Base-by-base conservation (phyloP, 2,888 invertebrate species). In the Epirrhoe tristata region DNA sequence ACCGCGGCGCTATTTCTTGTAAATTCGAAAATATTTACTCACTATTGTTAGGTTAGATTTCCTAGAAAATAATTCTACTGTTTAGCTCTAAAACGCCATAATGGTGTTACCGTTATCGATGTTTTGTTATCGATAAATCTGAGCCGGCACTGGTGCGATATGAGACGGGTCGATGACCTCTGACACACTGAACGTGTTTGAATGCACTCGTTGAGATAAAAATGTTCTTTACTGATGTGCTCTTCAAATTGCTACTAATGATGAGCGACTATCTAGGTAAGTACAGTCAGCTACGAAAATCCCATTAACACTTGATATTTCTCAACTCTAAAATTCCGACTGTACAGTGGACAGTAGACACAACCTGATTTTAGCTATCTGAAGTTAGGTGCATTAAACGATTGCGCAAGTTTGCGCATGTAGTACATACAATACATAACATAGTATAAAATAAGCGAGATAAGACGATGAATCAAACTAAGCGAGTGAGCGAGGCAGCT, bases 121-220 rank as follows among this genome's bases (percentile, higher is more conserved):
- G 76, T 73, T 48, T 74, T 76, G 70, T 67, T 77, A 78, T 81
- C 78, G 79, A 81, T 76, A 79, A 74, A 74, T 69, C 76, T 79
- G 75, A 77, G 74, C 54, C 84, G 74, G 59, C 72, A 63, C 78
- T 77, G 74, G 89, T 90, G 91, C 90, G 88, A 91, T 91, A 91
- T 88, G 90, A 83, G 78, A 75, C 69, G 78, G 78, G 91, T 84
- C 89, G 82, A 82, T 71, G 86, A 71, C 77, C 89, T 77, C 78
- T 72, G 73, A 77, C 80, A 78, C 76, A 78, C 79, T 84, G 82
- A 84, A 48, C 52, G 63, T 51, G 48, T 63, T 58, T 57, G 48
- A 60, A 81, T 86, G 87, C 88, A 83, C 80, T 83, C 78, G 76
- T 75, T 67, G 60, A 77, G 77, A 78, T 77, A 79, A 82, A 80